Evolutionary conservation across 2,113 vertebrate genomes (phyloP), one percentile per base, ranked within the genome.

Genomic region (Prolemur simus): DNA sequence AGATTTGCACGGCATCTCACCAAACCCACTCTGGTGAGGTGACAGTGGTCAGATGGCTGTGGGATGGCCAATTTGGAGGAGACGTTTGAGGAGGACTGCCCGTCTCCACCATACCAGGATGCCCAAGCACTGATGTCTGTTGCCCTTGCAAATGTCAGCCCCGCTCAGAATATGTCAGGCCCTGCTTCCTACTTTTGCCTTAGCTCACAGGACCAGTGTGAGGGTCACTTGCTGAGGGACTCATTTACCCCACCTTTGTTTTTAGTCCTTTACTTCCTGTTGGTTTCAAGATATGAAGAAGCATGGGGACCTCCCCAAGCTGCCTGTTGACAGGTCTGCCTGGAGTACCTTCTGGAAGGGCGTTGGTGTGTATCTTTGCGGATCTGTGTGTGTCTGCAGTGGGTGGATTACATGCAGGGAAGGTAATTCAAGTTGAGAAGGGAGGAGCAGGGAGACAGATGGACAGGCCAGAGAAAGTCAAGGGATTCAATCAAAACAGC

Each of bases 201-300:
- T 97, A 96, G 87, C 92, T 66, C 95, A 25, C 66, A 94, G 68
- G 32, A 34, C 71, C 95, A 78, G 83, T 90, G 91, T 93, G 78
- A 98, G 77, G 91, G 89, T 89, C 94, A 74, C 92, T 97, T 96
- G 77, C 91, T 97, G 95, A 97, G 52, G 93, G 95, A 97, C 89
- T 97, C 8, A 89, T 96, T 97, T 97, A 68, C 34, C 45, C n/a
- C 12, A 1, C 1, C 8, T 29, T 93, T 39, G 1, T 82, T 91
- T 95, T 98, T 80, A 97, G 93, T 96, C 96, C 96, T 98, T 98
- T 89, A 86, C 96, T 97, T 98, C 47, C 77, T 56, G 52, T 96
- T 96, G 93, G 91, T 94, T 98, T 98, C 86, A 96, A 97, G 92
- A 97, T 91, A 88, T 93, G 95, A 95, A 98, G 91, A 96, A 97